These are phyloP conservation scores for Lordiphosa clarofinis DNA, from an alignment of 1,140 invertebrate species.

Conservation along the genomic window DNA sequence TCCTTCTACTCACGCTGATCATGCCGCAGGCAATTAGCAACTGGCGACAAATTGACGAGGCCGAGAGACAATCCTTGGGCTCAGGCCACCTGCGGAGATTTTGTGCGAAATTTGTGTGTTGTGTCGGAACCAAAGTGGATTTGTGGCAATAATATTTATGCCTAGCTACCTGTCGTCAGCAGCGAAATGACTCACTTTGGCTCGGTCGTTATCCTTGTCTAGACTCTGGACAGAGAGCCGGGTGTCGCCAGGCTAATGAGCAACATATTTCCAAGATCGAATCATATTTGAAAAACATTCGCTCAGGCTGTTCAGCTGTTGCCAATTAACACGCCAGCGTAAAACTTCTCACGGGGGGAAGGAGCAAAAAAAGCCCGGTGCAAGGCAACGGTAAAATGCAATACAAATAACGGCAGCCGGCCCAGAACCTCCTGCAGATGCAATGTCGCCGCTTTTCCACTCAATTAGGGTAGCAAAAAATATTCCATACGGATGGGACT, in stretches of 20 bases:
- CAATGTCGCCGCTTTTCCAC: slow-evolving; percentile 51
- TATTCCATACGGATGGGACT: slow-evolving; percentile 21
- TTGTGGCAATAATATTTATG: slow-evolving; percentile 75
- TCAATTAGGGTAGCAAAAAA: slow-evolving; percentile 77
- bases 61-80: slow-evolving; percentile 9
- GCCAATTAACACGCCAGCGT: slow-evolving; percentile 58
- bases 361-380: slow-evolving; percentile 47
- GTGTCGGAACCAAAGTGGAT: slow-evolving; percentile 28
- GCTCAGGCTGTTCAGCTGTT: slow-evolving; percentile 37
- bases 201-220: slow-evolving; percentile 47
- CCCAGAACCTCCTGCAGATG: slow-evolving; percentile 51
- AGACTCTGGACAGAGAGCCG: slow-evolving; percentile 60
- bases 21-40: slow-evolving; percentile 59
- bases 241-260: slow-evolving; percentile 46
- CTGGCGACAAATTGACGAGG: slow-evolving; percentile 70
- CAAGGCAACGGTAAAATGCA: slow-evolving; percentile 64
- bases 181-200: slow-evolving; percentile 50
- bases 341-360: slow-evolving; percentile 2
- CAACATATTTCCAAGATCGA: slow-evolving; percentile 9
- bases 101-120: slow-evolving; percentile 62
- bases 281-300: slow-evolving; percentile 4
- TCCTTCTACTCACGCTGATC: not conserved
- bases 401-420: slow-evolving; percentile 67
- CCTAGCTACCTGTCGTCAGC: slow-evolving; percentile 32
- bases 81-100: slow-evolving; percentile 56